Evolutionary conservation across 2,113 vertebrate species (phyloP), one percentile per base, ranked within the genome.

Genomic region (Oenanthe oenanthe): DNA sequence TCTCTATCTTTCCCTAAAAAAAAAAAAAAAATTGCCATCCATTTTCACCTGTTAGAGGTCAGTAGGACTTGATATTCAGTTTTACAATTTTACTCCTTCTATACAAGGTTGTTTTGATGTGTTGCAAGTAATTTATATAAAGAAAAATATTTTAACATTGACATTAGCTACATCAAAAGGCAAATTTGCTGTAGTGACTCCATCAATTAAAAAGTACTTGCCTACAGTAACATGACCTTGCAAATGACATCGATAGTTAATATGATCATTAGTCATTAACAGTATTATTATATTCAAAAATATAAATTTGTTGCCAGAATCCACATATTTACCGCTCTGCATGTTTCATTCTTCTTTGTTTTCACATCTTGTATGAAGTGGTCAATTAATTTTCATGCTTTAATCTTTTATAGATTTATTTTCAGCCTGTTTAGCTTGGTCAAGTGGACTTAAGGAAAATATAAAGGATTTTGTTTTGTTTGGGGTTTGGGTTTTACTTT

Each of bases 281-380:
- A 86, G 95, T 93, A 96, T 92, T 97, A 78, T 95, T 98, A 96
- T 97, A 97, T 97, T 97, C 93, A 90, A 89, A 97, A 97, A 97
- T 97, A 97, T 95, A 97, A 98, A 97, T 97, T 97, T 97, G 87
- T 97, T 97, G 94, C 97, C 95, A 96, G 96, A 97, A 97, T 98
- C 98, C 93, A 97, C 97, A 75, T 95, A 75, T 93, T 97, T 96
- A 87, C 93, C 8, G 38, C 95, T 97, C 90, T 63, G 50, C 81
- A 83, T 73, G 9, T 97, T 97, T 97, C 95, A 97, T 80, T 95
- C 85, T 85, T 88, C 51, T 42, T 77, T 97, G 92, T 96, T 96
- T 96, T 95, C 92, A 79, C 85, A 75, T 98, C 92, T 92, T 78
- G 80, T 88, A 43, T 96, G 89, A 95, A 96, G 85, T 36, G 48